Evolutionary conservation across 2,113 vertebrate species (phyloP), one percentile per base, ranked within the genome.

Genomic region (Drymodes brunneopygia): DNA sequence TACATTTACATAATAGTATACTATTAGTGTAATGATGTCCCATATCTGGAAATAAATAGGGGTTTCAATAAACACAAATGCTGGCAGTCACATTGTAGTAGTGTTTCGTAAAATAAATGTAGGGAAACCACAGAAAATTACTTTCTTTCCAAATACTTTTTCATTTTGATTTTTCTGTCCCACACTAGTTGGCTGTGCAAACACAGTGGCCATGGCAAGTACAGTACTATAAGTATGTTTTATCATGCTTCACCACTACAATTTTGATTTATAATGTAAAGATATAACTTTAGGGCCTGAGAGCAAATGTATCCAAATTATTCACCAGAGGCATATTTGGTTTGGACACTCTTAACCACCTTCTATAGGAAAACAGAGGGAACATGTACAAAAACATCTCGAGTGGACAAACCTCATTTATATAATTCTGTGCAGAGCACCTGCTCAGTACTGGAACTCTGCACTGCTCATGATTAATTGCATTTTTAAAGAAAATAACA

Each of bases 21-120:
- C 94, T 97, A 97, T 98, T 98, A 97, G 92, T 1, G 33, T 95
- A 96, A 98, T 98, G 94, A 97, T 74, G 95, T 96, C 83, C 96
- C 73, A 67, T 92, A 91, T 93, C 88, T 91, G 71, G 81, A 94
- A 96, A 96, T 91, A 97, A 97, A 96, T 35, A 88, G 88, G 82
- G 57, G 75, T 79, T 95, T 88, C 67, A 94, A 95, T 50, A 95
- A 92, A 96, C 45, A 92, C 38, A 88, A 75, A 66, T 88, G 93
- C 92, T 85, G 77, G 69, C 91, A 93, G 67, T 48, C 73, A 54
- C 27, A 47, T 12, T 36, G 15, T 42, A 44, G 75, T 72, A 70
- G 61, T 83, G 67, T 40, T 95, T 81, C 6, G 3, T 57, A 84
- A 90, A 92, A 89, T 78, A 96, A 87, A 91, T 35, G n/a, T 40